phyloP scores from a whole-genome alignment of 2,888 invertebrate genomes.

The Seladonia tumulorum region DNA sequence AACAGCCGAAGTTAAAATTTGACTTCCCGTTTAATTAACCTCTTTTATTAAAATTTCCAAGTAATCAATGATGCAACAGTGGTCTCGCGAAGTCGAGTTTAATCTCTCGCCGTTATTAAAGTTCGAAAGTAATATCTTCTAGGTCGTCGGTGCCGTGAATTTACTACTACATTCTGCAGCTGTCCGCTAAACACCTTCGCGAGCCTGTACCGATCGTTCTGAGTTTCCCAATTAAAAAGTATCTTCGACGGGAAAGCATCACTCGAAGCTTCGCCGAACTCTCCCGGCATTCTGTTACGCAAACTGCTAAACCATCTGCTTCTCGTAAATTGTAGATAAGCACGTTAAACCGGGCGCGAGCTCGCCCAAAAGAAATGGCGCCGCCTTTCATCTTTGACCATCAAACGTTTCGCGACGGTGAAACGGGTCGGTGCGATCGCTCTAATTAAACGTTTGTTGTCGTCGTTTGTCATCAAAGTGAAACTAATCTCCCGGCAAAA shows the following conservation, averaged over 20 bases:
- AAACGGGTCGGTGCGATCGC: conserved; percentile 11
- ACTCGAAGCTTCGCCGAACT: conserved; percentile 11
- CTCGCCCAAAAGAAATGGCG: conserved; percentile 21
- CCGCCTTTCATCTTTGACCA: conserved; percentile 44
- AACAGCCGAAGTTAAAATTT: background rate
- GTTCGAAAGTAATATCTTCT: conserved; percentile 5
- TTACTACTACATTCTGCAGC: conserved; percentile 19
- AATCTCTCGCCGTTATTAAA: conserved; percentile 7
- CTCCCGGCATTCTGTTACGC: conserved; percentile 13
- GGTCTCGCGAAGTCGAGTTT: background rate
- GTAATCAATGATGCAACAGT: background rate
- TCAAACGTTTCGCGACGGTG: conserved; percentile 10
- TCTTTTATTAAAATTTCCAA: background rate
- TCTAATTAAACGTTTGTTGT: conserved; percentile 40
- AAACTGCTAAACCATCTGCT: conserved; percentile 33
- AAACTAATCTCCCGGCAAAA: conserved; percentile 10
- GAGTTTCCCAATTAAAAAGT: conserved; percentile 57
- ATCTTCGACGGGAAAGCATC: conserved; percentile 23
- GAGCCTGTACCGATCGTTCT: background rate
- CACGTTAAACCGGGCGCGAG: background rate
- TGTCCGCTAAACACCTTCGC: conserved; percentile 20
- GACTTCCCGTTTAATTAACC: background rate
- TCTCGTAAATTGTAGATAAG: conserved; percentile 46
- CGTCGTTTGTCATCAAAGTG: background rate
- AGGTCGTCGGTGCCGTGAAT: background rate